Percentiles rank a stretch among this genome's conserved stretches.
phyloP scores from a whole-genome alignment of 2,113 vertebrate genomes.

The Danio rerio region GRCz12tu NC_133185.1:21861501-21862000 shows the following conservation, averaged over 20 bases:
- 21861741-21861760: conserved; percentile 91
- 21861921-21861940: conserved; percentile 92
- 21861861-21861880: conserved; percentile 97
- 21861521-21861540: no score
- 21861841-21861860: conserved; percentile 94
- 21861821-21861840: conserved; percentile 89
- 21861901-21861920: conserved; percentile 96
- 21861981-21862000: neutral
- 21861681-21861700: conserved; percentile 93
- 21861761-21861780: conserved; percentile 89
- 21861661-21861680: conserved; percentile 86
- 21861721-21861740: conserved; percentile 98
- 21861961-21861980: neutral
- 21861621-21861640: no score
- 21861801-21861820: conserved; percentile 95
- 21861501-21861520: no score
- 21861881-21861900: conserved; percentile 94
- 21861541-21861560: no score
- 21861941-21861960: conserved; percentile 85
- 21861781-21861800: conserved; percentile 88
- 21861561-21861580: no score
- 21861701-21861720: conserved; percentile 94
- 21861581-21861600: no score
- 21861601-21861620: no score
- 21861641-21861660: conserved; percentile 8